Conservation (phyloP, 2,888 invertebrate genomes). For the Agrotis clavis region DNA sequence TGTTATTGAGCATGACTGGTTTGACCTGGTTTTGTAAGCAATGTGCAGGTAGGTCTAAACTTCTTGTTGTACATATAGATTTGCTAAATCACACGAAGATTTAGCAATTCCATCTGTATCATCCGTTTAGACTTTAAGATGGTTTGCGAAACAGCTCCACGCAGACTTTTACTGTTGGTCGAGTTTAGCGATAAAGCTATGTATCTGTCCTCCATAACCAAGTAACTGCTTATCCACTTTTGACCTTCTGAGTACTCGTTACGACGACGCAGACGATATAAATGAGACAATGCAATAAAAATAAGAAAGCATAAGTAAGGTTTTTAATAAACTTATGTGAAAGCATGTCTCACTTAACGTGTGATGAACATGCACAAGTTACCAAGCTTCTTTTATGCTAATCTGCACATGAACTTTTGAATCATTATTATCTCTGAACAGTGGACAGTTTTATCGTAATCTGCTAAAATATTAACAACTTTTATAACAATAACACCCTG, state of each 20-base stretch:
- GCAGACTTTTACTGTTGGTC: too few relatives aligned
- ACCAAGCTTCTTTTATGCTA: not conserved
- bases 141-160: too few relatives aligned
- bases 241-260: not conserved
- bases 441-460: not conserved
- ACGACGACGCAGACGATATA: not conserved
- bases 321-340: not conserved
- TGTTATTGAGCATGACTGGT: constrained; percentile 8
- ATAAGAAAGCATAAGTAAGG: not conserved
- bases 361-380: not conserved
- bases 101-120: too few relatives aligned
- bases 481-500: not conserved
- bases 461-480: not conserved
- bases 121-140: too few relatives aligned
- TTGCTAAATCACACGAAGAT: too few relatives aligned
- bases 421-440: not conserved
- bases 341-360: not conserved
- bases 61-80: too few relatives aligned
- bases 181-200: too few relatives aligned
- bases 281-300: not conserved
- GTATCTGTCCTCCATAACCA: not conserved
- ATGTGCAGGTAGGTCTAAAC: not conserved
- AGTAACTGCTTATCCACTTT: not conserved
- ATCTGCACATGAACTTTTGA: not conserved
- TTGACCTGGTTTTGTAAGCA: constrained; percentile 7